Percentiles rank a stretch among this genome's conserved stretches.
These are phyloP conservation scores for Orientallactaga bullata DNA, from an alignment of 2,113 vertebrate species.

Conservation along the genomic window DNA sequence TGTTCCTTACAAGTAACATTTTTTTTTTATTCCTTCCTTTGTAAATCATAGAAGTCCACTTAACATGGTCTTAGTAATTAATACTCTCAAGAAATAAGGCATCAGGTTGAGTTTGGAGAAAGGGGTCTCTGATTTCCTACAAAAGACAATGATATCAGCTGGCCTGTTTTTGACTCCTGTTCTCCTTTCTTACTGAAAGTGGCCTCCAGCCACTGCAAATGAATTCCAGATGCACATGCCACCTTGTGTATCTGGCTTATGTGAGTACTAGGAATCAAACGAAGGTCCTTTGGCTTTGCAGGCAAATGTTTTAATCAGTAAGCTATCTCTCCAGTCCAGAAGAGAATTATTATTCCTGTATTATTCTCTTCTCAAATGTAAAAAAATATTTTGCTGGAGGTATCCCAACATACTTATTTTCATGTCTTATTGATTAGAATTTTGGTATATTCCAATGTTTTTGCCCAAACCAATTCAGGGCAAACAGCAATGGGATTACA, in stretches of 20 bases:
- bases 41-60: not conserved
- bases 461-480: not conserved
- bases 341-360: not conserved
- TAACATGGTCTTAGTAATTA: not conserved
- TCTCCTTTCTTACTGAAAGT: not conserved
- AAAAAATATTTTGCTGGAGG: not conserved
- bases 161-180: not conserved
- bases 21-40: not conserved
- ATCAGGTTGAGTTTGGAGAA: not conserved
- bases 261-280: too few species aligned
- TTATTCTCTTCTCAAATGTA: not conserved
- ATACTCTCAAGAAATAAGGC: not conserved
- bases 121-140: not conserved
- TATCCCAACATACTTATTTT: not conserved
- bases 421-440: not conserved
- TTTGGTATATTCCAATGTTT: not conserved
- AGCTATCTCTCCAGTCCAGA: not conserved
- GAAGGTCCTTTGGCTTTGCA: not conserved
- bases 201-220: not conserved
- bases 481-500: not conserved
- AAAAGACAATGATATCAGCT: too few species aligned
- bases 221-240: not conserved
- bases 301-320: too few species aligned
- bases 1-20: too few species aligned
- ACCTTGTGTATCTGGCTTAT: too few species aligned